phyloP scores from a whole-genome alignment of 2,113 vertebrate species.

The Pangasianodon gigas region DNA sequence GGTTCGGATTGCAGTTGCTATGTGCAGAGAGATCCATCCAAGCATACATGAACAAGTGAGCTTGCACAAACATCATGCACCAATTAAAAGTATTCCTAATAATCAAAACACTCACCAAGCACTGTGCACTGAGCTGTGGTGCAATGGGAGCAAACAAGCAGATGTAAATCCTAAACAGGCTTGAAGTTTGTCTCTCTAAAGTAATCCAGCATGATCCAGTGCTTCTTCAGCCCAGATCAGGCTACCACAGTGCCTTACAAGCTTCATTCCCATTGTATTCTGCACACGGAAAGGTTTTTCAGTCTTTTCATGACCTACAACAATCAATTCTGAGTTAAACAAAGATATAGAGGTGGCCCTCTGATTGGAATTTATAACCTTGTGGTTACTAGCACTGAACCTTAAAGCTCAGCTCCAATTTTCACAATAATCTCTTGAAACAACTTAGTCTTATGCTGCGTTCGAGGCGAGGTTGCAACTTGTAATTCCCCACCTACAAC shows the following conservation, averaged over 20 bases:
- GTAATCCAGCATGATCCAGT: neutral
- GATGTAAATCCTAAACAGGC: constrained; percentile 1
- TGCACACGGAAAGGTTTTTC: neutral
- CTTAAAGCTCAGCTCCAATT: neutral
- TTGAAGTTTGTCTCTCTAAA: neutral
- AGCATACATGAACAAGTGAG: neutral
- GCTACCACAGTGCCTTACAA: neutral
- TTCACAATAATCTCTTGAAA: neutral
- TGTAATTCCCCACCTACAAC: neutral
- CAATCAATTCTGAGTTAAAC: neutral
- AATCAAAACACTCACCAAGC: neutral
- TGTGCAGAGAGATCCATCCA: neutral
- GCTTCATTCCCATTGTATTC: neutral
- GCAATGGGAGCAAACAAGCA: neutral
- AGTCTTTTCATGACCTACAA: neutral
- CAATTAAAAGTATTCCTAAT: constrained; percentile 13
- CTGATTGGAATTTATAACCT: neutral
- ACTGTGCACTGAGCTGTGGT: neutral
- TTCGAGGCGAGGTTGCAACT: neutral
- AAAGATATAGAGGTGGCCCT: neutral
- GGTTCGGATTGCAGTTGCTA: neutral
- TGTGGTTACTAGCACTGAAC: neutral
- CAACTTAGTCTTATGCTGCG: neutral
- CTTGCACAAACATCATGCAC: neutral
- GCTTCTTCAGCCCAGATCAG: neutral